Evolutionary conservation across 2,113 vertebrate genomes (phyloP).

Genomic region (Salminus brasiliensis): DNA sequence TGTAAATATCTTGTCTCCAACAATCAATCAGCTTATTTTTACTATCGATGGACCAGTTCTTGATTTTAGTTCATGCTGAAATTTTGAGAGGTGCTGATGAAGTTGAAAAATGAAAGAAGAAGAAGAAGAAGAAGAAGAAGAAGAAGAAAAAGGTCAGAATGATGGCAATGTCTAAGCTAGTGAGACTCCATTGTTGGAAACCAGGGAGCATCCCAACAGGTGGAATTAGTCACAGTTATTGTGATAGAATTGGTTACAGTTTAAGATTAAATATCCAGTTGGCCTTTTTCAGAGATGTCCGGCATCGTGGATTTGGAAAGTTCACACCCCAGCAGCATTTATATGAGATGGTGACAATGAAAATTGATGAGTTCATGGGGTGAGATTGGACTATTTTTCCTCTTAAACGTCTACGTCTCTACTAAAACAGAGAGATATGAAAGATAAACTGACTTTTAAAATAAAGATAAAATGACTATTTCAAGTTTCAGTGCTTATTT

Average conservation of each 20-base stretch:
- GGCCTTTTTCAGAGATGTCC: not conserved
- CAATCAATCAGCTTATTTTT: too few relatives aligned
- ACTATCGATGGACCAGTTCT: too few relatives aligned
- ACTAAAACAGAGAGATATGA: too few relatives aligned
- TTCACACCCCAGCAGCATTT: not conserved
- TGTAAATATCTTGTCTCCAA: not conserved
- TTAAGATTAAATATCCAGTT: not conserved
- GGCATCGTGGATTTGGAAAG: not conserved
- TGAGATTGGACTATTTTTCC: not conserved
- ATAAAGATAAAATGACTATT: too few relatives aligned
- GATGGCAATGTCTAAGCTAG: not conserved
- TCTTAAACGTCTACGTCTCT: too few relatives aligned
- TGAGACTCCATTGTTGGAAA: not conserved
- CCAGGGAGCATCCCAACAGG: not conserved
- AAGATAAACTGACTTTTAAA: too few relatives aligned
- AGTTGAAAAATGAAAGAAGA: not conserved
- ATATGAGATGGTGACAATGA: not conserved
- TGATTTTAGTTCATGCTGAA: not conserved
- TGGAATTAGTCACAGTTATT: not conserved
- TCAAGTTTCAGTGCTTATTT: too few relatives aligned
- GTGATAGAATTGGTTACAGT: not conserved
- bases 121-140: too few relatives aligned
- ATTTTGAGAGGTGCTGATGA: not conserved
- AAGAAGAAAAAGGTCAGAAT: not conserved
- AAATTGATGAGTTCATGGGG: not conserved